These are phyloP conservation scores for Falco naumanni DNA, from an alignment of 2,797 vertebrate genomes.

Conservation along the genomic window DNA sequence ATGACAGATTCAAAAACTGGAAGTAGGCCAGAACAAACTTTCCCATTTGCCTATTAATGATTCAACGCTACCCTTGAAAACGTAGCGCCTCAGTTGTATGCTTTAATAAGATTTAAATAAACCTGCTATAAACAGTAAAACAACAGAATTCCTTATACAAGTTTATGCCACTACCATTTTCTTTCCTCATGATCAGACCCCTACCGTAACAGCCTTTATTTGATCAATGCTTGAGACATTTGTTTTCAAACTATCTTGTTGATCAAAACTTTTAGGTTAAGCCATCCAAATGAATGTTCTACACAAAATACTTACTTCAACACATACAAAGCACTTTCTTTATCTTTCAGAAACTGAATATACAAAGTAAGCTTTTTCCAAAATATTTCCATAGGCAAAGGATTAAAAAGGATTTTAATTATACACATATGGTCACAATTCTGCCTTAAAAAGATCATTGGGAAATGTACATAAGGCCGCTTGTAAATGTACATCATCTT, in stretches of 20 bases:
- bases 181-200: constrained; percentile 56
- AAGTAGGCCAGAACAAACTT: neutral
- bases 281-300: constrained; percentile 73
- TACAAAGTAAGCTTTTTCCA: constrained; percentile 84
- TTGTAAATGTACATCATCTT: constrained; percentile 99
- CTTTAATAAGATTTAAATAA: constrained; percentile 15
- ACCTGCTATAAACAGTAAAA: constrained; percentile 45
- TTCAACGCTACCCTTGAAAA: neutral
- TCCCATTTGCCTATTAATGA: constrained; percentile 58
- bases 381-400: constrained; percentile 91
- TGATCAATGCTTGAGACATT: constrained; percentile 43
- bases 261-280: constrained; percentile 66
- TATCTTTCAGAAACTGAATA: constrained; percentile 85
- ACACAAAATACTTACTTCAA: constrained; percentile 84
- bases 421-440: constrained; percentile 99
- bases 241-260: constrained; percentile 47
- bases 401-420: constrained; percentile 99
- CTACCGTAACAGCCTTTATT: constrained; percentile 57
- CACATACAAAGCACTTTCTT: constrained; percentile 84
- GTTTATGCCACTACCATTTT: constrained; percentile 34
- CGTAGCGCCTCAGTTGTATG: constrained; percentile 27
- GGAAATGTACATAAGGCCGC: constrained; percentile 99
- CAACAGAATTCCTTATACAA: constrained; percentile 53
- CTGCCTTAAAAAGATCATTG: constrained; percentile 98
- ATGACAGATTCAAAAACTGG: neutral